Percentiles rank a stretch among this genome's conserved stretches.
Conservation (phyloP, 2,888 invertebrate genomes). For the Acanthacorydalis orientalis region DNA sequence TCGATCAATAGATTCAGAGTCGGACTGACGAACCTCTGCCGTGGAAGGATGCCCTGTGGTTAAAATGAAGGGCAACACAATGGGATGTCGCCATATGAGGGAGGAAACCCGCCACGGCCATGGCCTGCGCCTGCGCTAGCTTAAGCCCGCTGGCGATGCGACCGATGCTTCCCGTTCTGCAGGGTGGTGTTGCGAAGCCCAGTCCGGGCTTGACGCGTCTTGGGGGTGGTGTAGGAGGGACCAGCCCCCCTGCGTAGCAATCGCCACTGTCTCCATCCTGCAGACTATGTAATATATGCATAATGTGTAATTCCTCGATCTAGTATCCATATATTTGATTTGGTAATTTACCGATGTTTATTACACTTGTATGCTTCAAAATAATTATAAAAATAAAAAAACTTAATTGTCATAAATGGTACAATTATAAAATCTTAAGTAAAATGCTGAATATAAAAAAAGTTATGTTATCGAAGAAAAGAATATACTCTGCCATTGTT, state of each 20-base stretch:
- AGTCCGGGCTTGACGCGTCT: conserved; percentile 27
- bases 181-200: conserved; percentile 12
- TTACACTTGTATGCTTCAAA: no score
- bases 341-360: no score
- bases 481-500: no score
- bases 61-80: conserved; percentile 23
- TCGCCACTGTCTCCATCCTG: conserved; percentile 25
- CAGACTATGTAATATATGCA: conserved; percentile 25
- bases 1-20: no score
- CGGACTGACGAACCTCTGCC: conserved; percentile 37
- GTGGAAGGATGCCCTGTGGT: conserved; percentile 46
- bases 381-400: no score
- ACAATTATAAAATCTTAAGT: no score
- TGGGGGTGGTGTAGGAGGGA: conserved; percentile 41
- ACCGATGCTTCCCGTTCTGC: conserved; percentile 25
- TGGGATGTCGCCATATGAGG: conserved; percentile 21
- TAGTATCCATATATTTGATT: no score
- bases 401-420: no score
- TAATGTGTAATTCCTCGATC: neutral
- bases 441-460: no score
- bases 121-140: conserved; percentile 52
- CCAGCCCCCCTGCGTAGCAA: conserved; percentile 38
- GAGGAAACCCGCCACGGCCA: conserved; percentile 51
- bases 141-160: conserved; percentile 52
- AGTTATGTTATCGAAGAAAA: no score